Evolutionary conservation across 2,113 vertebrate genomes (phyloP).

Genomic region (Thinocorus orbignyianus): DNA sequence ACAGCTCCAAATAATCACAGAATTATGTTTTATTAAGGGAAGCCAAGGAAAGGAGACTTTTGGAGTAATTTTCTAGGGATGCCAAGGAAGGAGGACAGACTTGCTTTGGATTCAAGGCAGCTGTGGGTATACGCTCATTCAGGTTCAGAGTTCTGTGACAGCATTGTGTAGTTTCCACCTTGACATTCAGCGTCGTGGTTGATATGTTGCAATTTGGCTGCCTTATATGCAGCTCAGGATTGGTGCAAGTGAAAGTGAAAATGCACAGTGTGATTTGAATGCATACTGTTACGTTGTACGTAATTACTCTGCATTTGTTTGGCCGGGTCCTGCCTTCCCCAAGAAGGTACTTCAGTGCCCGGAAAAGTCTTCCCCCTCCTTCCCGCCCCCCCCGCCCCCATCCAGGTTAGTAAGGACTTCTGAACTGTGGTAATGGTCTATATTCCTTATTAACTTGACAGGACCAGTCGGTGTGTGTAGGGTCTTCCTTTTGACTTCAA

Average conservation of each 20-base stretch:
- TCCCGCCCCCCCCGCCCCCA: too few species aligned
- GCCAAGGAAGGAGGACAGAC: neutral
- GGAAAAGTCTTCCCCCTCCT: neutral
- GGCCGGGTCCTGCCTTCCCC: neutral
- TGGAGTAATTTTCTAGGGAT: neutral
- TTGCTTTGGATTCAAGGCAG: neutral
- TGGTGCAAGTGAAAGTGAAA: neutral
- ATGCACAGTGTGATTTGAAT: fast-evolving
- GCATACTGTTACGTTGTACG: too few species aligned
- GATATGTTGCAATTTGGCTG: neutral
- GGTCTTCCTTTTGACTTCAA: neutral
- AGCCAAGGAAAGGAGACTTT: neutral
- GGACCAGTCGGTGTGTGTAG: neutral
- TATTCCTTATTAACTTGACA: neutral
- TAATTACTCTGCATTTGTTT: neutral
- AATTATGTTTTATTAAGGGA: neutral
- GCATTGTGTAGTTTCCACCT: neutral
- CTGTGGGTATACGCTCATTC: neutral
- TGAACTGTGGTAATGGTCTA: neutral
- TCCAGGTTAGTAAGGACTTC: neutral
- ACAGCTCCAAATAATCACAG: neutral
- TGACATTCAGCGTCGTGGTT: neutral
- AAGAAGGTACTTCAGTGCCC: neutral
- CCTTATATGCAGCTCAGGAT: too few species aligned
- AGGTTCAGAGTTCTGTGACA: neutral